A percentile compares a stretch with the other conserved stretches of the same genome.
phyloP scores from a whole-genome alignment of 2,888 invertebrate genomes.

The Oscheius sp. region DNA sequence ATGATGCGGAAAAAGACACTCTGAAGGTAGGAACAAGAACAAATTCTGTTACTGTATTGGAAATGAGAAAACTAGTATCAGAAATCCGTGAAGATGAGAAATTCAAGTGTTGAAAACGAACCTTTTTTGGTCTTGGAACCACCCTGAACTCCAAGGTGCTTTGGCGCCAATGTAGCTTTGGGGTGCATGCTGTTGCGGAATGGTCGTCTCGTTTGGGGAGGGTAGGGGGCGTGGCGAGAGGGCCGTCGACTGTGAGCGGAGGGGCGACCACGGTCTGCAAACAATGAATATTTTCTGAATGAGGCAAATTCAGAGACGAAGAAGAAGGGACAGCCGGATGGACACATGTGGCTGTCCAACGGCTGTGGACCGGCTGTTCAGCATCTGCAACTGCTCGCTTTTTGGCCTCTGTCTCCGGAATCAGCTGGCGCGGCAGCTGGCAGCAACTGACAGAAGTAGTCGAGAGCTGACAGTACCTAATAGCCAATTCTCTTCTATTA shows the following conservation, averaged over 20 bases:
- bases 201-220: slow-evolving; percentile 12
- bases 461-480: not conserved
- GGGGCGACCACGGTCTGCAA: slow-evolving; percentile 4
- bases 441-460: slow-evolving; percentile 30
- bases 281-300: not conserved
- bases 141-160: slow-evolving; percentile 32
- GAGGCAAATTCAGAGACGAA: not conserved
- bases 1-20: too few relatives aligned
- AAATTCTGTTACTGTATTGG: not conserved
- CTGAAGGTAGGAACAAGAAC: not conserved
- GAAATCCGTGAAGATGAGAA: not conserved
- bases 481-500: not conserved
- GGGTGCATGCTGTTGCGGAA: slow-evolving; percentile 37
- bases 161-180: slow-evolving; percentile 26
- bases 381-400: slow-evolving; percentile 35
- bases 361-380: slow-evolving; percentile 28
- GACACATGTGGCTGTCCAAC: slow-evolving; percentile 15
- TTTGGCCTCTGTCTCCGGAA: slow-evolving; percentile 34
- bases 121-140: slow-evolving; percentile 30
- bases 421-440: slow-evolving; percentile 35
- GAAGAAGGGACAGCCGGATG: slow-evolving; percentile 31
- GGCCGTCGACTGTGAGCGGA: not conserved
- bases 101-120: not conserved
- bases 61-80: not conserved
- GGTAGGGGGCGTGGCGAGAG: slow-evolving; percentile 12